phyloP scores from a whole-genome alignment of 1,140 invertebrate genomes.

The Macrotrachela quadricornifera region DNA sequence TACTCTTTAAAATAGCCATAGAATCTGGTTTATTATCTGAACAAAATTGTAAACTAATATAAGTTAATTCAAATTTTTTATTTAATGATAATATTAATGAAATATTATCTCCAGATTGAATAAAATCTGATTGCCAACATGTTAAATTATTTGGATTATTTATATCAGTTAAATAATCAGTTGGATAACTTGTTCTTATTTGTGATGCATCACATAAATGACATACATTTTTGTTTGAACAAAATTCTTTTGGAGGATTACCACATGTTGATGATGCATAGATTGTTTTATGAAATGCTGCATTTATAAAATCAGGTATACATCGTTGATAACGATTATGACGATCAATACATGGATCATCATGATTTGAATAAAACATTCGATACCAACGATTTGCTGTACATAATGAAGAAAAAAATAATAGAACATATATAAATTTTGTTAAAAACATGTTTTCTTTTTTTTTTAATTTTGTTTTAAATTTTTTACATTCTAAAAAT shows the following conservation, averaged over 20 bases:
- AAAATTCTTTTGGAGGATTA: conserved; percentile 27
- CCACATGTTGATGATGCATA: conserved; percentile 74
- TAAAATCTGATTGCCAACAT: conserved; percentile 35
- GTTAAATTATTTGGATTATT: conserved; percentile 86
- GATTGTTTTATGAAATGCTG: conserved; percentile 68
- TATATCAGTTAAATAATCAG: conserved; percentile 66
- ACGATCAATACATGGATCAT: conserved; percentile 7
- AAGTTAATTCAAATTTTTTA: conserved; percentile 93
- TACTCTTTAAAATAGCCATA: conserved; percentile 77
- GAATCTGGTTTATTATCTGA: conserved; percentile 75
- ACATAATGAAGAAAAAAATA: too few species aligned
- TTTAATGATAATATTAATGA: conserved; percentile 65
- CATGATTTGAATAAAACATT: too few species aligned
- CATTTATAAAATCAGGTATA: conserved; percentile 91
- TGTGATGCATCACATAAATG: conserved; percentile 65
- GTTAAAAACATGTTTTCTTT: too few species aligned
- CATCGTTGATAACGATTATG: conserved; percentile 40
- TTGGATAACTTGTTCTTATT: conserved; percentile 49
- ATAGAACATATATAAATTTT: too few species aligned
- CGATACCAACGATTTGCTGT: too few species aligned
- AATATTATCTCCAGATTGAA: conserved; percentile 45
- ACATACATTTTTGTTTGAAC: conserved; percentile 37
- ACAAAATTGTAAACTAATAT: conserved; percentile 85
- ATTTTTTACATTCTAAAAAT: too few species aligned
- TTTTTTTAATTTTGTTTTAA: too few species aligned